Evolutionary conservation across 1,140 invertebrate species (phyloP).

Genomic region (Leptonema lineaticorne): DNA sequence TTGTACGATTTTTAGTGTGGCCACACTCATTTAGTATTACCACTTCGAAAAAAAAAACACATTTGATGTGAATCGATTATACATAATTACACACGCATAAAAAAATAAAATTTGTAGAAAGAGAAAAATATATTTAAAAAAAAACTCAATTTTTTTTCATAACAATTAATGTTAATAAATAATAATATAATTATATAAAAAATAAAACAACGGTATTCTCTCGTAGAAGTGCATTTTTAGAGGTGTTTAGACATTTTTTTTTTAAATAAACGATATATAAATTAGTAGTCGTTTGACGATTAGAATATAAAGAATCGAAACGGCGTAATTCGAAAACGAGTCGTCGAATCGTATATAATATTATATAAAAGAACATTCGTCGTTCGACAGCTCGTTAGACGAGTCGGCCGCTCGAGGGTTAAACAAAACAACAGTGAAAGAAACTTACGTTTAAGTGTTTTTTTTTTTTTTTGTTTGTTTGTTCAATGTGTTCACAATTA

Average conservation of each 20-base stretch:
- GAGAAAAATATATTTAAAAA: conserved; percentile 17
- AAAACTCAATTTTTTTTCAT: conserved; percentile 4
- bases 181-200: conserved; percentile 1
- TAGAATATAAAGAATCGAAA: too few species aligned
- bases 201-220: conserved; percentile 7
- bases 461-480: too few species aligned
- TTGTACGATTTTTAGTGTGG: conserved; percentile 39
- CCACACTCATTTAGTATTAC: conserved; percentile 22
- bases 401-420: neutral
- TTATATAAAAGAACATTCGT: neutral
- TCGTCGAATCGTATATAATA: neutral
- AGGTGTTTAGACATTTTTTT: conserved; percentile 17
- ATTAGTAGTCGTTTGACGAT: too few species aligned
- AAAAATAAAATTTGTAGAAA: too few species aligned
- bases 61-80: conserved; percentile 36
- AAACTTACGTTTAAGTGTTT: too few species aligned
- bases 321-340: too few species aligned
- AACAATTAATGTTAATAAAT: conserved; percentile 2
- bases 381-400: neutral
- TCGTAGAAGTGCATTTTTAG: conserved; percentile 15
- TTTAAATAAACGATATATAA: too few species aligned
- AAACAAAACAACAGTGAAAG: too few species aligned
- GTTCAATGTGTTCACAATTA: neutral
- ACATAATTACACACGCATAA: conserved; percentile 31
- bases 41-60: conserved; percentile 32